phyloP scores from a whole-genome alignment of 2,888 invertebrate genomes.

The Endomychus coccineus region DNA sequence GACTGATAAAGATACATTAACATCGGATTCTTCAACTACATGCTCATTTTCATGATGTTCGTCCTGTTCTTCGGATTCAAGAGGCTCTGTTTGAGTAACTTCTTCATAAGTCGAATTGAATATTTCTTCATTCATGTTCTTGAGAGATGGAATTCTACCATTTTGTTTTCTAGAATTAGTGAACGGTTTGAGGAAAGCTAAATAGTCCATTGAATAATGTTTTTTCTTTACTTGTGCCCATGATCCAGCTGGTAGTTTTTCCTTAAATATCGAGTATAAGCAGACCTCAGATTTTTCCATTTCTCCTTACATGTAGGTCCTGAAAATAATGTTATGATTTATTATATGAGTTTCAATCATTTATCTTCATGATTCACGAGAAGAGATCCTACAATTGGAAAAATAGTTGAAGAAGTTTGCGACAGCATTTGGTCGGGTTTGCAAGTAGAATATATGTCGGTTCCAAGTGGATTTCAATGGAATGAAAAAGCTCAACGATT shows the following conservation, averaged over 20 bases:
- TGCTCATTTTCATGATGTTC: too few species aligned
- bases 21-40: too few species aligned
- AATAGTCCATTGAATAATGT: background rate
- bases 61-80: background rate
- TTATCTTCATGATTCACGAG: too few species aligned
- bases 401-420: too few species aligned
- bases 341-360: conserved; percentile 1
- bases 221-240: conserved; percentile 1
- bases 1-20: too few species aligned
- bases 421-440: background rate
- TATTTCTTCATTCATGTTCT: conserved; percentile 1
- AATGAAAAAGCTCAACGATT: background rate
- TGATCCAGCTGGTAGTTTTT: background rate
- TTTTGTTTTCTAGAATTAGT: background rate
- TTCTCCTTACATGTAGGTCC: background rate
- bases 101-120: background rate
- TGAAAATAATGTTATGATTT: background rate
- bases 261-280: background rate
- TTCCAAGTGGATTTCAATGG: background rate
- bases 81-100: background rate
- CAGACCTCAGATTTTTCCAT: conserved; percentile 1
- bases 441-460: background rate
- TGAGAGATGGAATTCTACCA: background rate
- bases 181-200: background rate
- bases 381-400: too few species aligned